Evolutionary conservation across 2,888 invertebrate genomes (phyloP), one percentile per base, ranked within the genome.

Genomic region (Apodemia hepburni): DNA sequence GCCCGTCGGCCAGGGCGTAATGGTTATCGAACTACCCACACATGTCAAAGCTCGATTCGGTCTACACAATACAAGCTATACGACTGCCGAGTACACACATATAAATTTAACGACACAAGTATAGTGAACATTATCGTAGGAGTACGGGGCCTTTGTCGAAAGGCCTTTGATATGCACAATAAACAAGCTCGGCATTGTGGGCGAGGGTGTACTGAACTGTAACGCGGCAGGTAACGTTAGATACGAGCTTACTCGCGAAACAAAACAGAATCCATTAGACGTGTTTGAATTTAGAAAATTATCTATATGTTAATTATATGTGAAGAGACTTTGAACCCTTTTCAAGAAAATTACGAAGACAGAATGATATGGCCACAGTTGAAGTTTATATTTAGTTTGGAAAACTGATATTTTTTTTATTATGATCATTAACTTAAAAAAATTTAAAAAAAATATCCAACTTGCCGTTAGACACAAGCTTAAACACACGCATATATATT

Each of bases 101-200:
- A 65, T 61, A 58, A 64, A 66, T 64, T 61, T 60, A 65, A 67
- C 67, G 66, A 66, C 63, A 68, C 64, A 58, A 65, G 65, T 66
- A 64, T 74, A 73, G 70, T 70, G 68, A 47, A 71, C 76, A 71
- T 73, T 75, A 75, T 78, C 67, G 66, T 64, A 61, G 66, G 65
- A 66, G 74, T 78, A 73, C 73, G 74, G 62, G 68, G 77, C 74
- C 78, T 79, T 82, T 83, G 81, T 80, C 74, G 71, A 73, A 75
- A 75, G 61, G 70, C 79, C 80, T 82, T 81, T 81, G 80, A 79
- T 80, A 80, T 77, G 77, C 72, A 79, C 79, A 79, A 81, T 80
- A 80, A 80, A 80, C 80, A 77, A 77, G 75, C 77, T 69, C 69
- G 75, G 73, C 66, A 78, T 77, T 78, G 75, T 77, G 68, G 72